These are phyloP conservation scores for Cryptotis parvus DNA, from an alignment of 2,113 vertebrate species.

Conservation along the genomic window DNA sequence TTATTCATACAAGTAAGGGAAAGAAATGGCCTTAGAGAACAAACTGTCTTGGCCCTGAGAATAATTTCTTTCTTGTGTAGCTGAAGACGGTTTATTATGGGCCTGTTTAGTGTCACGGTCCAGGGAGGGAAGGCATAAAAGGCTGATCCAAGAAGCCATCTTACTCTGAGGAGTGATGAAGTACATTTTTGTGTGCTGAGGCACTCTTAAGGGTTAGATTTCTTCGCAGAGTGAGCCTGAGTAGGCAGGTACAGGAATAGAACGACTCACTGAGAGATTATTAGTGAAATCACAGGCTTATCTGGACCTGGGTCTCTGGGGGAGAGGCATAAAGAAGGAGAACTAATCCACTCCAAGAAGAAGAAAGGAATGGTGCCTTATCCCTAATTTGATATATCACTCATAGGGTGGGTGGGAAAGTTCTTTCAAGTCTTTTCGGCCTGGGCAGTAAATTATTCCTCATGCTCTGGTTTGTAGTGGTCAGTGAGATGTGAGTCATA, in stretches of 20 bases:
- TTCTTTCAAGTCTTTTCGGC: constrained; percentile 75
- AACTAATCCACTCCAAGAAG: constrained; percentile 71
- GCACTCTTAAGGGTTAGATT: constrained; percentile 58
- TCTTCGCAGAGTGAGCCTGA: constrained; percentile 59
- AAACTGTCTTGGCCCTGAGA: constrained; percentile 71
- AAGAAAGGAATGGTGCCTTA: constrained; percentile 75
- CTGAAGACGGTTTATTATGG: constrained; percentile 71
- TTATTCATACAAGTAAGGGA: constrained; percentile 48
- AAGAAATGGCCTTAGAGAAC: constrained; percentile 58
- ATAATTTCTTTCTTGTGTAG: constrained; percentile 70
- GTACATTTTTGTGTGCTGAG: constrained; percentile 83
- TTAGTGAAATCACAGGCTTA: constrained; percentile 77
- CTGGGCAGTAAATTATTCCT: constrained; percentile 74
- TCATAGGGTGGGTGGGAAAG: constrained; percentile 73
- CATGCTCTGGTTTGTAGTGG: constrained; percentile 69
- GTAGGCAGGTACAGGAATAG: constrained; percentile 76
- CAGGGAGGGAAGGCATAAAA: constrained; percentile 77
- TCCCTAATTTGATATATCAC: constrained; percentile 77
- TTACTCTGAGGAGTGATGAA: constrained; percentile 77
- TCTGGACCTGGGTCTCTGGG: constrained; percentile 62
- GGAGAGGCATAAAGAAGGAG: constrained; percentile 51
- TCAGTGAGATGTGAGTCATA: constrained; percentile 71
- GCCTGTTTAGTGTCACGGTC: constrained; percentile 79
- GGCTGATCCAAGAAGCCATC: constrained; percentile 83
- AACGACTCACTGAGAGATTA: constrained; percentile 61